Conservation (phyloP, 2,797 vertebrate genomes). For the Tapirus indicus region DNA sequence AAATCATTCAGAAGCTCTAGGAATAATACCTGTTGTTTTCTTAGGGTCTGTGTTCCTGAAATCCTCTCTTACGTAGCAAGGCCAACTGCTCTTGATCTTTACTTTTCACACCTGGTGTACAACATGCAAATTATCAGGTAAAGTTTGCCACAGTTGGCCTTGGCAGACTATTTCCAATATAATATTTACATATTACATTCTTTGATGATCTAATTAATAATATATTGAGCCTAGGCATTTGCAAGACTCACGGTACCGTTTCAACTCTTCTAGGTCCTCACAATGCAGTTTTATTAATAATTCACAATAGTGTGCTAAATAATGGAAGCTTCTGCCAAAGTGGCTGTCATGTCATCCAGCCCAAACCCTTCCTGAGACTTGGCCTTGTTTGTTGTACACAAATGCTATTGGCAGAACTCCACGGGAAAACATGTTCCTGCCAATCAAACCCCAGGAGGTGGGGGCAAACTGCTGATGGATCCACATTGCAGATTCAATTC, state of each 20-base stretch:
- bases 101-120: background rate
- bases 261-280: conserved; percentile 75
- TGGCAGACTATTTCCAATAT: conserved; percentile 45
- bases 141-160: conserved; percentile 48
- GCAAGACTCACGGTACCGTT: conserved; percentile 70
- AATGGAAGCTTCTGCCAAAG: conserved; percentile 82
- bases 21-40: background rate
- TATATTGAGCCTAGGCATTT: conserved; percentile 72
- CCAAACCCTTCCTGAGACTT: conserved; percentile 74
- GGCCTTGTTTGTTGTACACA: conserved; percentile 85
- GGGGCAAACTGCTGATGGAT: conserved; percentile 59
- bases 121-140: background rate
- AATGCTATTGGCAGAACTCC: conserved; percentile 81
- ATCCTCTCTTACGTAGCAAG: background rate
- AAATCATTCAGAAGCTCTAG: background rate
- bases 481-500: conserved; percentile 66
- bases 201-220: conserved; percentile 78
- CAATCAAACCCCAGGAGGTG: conserved; percentile 80
- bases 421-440: conserved; percentile 82
- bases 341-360: conserved; percentile 81
- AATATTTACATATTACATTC: conserved; percentile 53
- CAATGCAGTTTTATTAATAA: conserved; percentile 84
- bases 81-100: background rate
- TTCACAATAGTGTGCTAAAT: conserved; percentile 85
- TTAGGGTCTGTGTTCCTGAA: background rate